These are phyloP conservation scores for Orchestes rusci DNA, from an alignment of 2,888 invertebrate species.

Conservation along the genomic window DNA sequence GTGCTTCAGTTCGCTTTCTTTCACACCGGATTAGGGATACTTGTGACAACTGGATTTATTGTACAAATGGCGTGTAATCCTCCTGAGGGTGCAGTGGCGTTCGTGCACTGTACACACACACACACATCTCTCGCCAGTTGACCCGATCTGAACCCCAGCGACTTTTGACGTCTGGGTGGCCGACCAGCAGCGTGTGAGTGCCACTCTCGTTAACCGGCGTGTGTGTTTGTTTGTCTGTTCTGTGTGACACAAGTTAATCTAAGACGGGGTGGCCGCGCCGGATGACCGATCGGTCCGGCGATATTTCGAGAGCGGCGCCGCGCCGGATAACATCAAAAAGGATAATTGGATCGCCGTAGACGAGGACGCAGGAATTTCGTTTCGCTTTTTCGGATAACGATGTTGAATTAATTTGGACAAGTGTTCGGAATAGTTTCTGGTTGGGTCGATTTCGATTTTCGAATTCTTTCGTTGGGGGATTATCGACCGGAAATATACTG, in stretches of 20 bases:
- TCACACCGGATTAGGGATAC: slow-evolving; percentile 38
- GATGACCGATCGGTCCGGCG: slow-evolving; percentile 20
- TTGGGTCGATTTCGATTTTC: too few relatives aligned
- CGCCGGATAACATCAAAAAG: slow-evolving; percentile 25
- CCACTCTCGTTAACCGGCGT: slow-evolving; percentile 31
- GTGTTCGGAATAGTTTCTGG: slow-evolving; percentile 13
- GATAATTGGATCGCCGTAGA: slow-evolving; percentile 23
- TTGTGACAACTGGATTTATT: slow-evolving; percentile 44
- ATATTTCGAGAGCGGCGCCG: slow-evolving; percentile 22
- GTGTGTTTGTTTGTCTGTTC: too few relatives aligned
- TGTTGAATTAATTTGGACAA: slow-evolving; percentile 22
- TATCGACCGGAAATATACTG: too few relatives aligned
- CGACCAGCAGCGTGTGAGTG: slow-evolving; percentile 30
- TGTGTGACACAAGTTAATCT: slow-evolving; percentile 32
- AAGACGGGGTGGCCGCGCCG: slow-evolving; percentile 29
- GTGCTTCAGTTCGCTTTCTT: slow-evolving; percentile 32
- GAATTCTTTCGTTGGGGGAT: too few relatives aligned
- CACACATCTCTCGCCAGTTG: too few relatives aligned
- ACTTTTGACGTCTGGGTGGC: slow-evolving; percentile 31
- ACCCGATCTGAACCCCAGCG: slow-evolving; percentile 20
- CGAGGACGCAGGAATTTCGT: slow-evolving; percentile 18
- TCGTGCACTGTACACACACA: too few relatives aligned
- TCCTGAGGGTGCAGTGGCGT: slow-evolving; percentile 12
- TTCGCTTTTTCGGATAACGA: slow-evolving; percentile 19
- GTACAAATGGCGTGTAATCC: slow-evolving; percentile 32